phyloP scores from a whole-genome alignment of 2,888 invertebrate species.

The Phalera bucephala region DNA sequence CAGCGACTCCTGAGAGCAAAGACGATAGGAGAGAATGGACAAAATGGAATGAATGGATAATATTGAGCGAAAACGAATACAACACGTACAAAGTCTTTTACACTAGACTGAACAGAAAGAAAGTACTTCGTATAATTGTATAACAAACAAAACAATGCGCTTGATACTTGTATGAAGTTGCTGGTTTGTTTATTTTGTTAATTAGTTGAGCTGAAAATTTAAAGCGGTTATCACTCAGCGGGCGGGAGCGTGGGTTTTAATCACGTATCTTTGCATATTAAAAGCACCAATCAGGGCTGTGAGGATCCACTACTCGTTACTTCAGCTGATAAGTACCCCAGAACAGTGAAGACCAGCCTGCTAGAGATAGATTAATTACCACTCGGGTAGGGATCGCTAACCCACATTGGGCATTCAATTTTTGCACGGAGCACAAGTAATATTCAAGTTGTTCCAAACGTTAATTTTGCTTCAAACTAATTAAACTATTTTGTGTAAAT shows the following conservation, averaged over 20 bases:
- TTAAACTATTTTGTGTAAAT: too few species aligned
- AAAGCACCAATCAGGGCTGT: conserved; percentile 55
- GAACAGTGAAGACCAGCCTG: conserved; percentile 15
- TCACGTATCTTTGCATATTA: conserved; percentile 53
- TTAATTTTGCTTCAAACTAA: too few species aligned
- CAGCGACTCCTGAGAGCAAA: too few species aligned
- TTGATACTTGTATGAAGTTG: too few species aligned
- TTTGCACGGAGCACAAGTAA: conserved; percentile 19
- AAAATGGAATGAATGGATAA: too few species aligned
- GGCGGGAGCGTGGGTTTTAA: conserved; percentile 2
- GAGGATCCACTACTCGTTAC: conserved; percentile 48
- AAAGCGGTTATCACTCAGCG: conserved; percentile 8
- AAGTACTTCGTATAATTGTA: too few species aligned
- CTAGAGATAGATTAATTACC: conserved; percentile 59
- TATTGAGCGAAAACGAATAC: too few species aligned
- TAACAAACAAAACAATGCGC: too few species aligned
- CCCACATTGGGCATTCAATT: conserved; percentile 21
- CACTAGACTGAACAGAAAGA: too few species aligned
- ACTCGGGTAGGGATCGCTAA: conserved; percentile 30
- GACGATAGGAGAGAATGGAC: too few species aligned
- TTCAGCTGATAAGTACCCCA: conserved; percentile 43
- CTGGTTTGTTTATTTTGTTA: conserved; percentile 22
- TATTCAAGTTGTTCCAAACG: too few species aligned
- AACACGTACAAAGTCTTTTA: too few species aligned
- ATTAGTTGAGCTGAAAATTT: conserved; percentile 21